phyloP scores from a whole-genome alignment of 2,797 vertebrate genomes.

The Tenualosa ilisha region DNA sequence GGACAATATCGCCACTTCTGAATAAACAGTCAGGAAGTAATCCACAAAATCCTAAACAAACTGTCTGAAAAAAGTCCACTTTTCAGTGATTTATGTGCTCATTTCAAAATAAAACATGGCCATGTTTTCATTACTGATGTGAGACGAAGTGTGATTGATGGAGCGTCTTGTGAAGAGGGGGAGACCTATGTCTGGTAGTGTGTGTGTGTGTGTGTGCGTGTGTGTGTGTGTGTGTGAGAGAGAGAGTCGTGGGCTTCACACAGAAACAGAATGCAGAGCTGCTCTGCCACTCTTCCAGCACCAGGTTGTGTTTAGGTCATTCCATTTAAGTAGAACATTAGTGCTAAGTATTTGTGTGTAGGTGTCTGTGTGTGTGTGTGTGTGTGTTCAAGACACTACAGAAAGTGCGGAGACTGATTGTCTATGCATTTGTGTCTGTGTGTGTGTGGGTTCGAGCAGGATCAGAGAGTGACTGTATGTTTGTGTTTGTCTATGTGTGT shows the following conservation, averaged over 20 bases:
- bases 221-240: not conserved
- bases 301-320: not conserved
- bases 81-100: not conserved
- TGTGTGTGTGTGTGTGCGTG: too few relatives aligned
- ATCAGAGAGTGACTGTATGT: not conserved
- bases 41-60: not conserved
- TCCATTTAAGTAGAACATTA: not conserved
- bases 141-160: not conserved
- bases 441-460: not conserved
- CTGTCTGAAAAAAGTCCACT: not conserved
- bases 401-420: not conserved
- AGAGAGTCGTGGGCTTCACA: too few relatives aligned
- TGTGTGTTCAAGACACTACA: not conserved
- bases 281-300: not conserved
- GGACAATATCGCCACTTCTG: not conserved
- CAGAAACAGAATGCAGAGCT: not conserved
- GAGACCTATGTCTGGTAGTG: not conserved
- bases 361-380: not conserved
- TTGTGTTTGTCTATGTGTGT: not conserved
- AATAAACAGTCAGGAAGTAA: not conserved
- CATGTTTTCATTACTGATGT: constrained; percentile 6
- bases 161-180: not conserved
- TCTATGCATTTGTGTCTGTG: not conserved
- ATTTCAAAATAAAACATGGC: not conserved
- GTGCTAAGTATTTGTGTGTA: constrained; percentile 3